A percentile compares a stretch with the other conserved stretches of the same genome.
phyloP scores from a whole-genome alignment of 1,140 invertebrate genomes.

The Drosophila punjabiensis region DNA sequence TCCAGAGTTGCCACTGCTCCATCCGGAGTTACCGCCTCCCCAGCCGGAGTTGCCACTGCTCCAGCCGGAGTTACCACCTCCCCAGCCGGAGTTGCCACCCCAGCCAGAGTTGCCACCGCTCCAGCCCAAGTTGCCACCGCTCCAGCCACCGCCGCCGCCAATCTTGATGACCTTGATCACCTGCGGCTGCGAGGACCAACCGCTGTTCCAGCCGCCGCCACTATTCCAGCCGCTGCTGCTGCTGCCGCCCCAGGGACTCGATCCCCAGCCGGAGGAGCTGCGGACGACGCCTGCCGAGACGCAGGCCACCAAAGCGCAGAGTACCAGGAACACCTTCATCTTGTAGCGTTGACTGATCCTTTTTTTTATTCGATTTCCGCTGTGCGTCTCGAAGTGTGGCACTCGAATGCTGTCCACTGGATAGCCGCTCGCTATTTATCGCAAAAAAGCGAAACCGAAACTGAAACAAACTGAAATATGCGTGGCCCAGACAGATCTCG shows the following conservation, averaged over 20 bases:
- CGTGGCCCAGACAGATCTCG: conserved; percentile 32
- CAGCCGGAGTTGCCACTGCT: conserved; percentile 24
- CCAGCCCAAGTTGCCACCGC: conserved; percentile 30
- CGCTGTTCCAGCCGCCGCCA: conserved; percentile 32
- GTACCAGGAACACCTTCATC: conserved; percentile 72
- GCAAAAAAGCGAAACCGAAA: conserved; percentile 29
- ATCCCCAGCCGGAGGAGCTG: conserved; percentile 54
- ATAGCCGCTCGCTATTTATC: conserved; percentile 66
- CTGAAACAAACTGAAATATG: conserved; percentile 28
- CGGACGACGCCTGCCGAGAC: conserved; percentile 66
- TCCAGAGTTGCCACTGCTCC: conserved; percentile 33
- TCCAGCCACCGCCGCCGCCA: conserved; percentile 46
- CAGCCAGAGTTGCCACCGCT: conserved; percentile 17
- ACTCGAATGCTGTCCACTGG: conserved; percentile 67
- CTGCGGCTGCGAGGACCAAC: conserved; percentile 57
- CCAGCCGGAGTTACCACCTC: conserved; percentile 20
- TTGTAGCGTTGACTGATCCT: conserved; percentile 5
- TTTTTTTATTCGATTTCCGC: neutral
- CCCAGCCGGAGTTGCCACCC: conserved; percentile 24
- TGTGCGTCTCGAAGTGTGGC: conserved; percentile 56
- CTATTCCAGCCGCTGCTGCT: conserved; percentile 28
- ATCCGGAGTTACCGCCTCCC: conserved; percentile 19
- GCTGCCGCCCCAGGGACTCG: conserved; percentile 50
- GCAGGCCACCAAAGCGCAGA: conserved; percentile 68
- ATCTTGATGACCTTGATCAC: conserved; percentile 55